These are phyloP conservation scores for Agapostemon virescens DNA, from an alignment of 2,888 invertebrate species.

Conservation along the genomic window DNA sequence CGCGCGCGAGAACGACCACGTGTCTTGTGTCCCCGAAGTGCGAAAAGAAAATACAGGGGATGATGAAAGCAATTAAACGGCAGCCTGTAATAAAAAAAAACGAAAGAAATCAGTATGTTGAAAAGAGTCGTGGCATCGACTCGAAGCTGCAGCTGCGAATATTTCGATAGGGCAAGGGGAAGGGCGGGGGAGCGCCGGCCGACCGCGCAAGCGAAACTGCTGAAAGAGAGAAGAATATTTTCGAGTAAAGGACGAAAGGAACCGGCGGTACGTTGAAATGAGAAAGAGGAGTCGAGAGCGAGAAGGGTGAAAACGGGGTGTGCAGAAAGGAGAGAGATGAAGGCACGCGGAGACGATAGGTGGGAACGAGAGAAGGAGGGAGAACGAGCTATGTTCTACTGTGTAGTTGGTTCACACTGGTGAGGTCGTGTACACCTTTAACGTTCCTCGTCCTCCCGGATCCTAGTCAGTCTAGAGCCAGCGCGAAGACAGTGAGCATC, in stretches of 20 bases:
- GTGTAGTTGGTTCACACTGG: slow-evolving; percentile 26
- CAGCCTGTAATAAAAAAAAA: slow-evolving; percentile 10
- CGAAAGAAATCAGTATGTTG: neutral
- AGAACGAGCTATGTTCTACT: slow-evolving; percentile 7
- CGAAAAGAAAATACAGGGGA: neutral
- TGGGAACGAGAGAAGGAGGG: slow-evolving; percentile 17
- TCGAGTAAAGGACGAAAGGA: slow-evolving; percentile 30
- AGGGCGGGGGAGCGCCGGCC: neutral
- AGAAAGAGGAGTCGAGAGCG: slow-evolving; percentile 26
- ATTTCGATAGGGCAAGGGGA: neutral
- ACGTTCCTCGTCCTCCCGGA: slow-evolving; percentile 51
- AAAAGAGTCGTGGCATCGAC: slow-evolving; percentile 2
- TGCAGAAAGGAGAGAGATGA: slow-evolving; percentile 28
- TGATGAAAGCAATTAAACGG: slow-evolving; percentile 1
- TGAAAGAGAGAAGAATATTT: slow-evolving; percentile 34
- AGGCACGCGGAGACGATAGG: slow-evolving; percentile 15
- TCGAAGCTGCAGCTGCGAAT: slow-evolving; percentile 47
- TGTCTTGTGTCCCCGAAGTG: neutral
- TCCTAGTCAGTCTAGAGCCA: slow-evolving; percentile 57
- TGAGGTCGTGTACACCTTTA: slow-evolving; percentile 51
- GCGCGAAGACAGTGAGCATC: slow-evolving; percentile 46
- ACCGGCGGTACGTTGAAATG: slow-evolving; percentile 22
- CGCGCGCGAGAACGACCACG: neutral
- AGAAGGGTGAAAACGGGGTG: slow-evolving; percentile 35
- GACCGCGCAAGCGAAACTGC: slow-evolving; percentile 25